Conservation (phyloP, 2,888 invertebrate species). For the Drosophila monieri region DNA sequence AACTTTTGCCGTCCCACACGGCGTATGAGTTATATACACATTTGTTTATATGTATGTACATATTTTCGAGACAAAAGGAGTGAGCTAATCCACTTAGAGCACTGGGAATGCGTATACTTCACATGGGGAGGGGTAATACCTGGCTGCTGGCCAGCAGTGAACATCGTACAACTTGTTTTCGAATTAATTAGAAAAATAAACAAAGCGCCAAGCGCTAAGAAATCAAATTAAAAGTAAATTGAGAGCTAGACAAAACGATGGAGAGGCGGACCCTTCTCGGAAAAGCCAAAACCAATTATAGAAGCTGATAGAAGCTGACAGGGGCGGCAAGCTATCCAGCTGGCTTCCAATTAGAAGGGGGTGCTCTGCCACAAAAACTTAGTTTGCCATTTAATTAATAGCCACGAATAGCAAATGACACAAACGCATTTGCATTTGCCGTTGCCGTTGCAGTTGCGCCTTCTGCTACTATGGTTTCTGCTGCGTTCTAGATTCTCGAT, state of each 20-base stretch:
- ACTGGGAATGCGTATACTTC: slow-evolving; percentile 12
- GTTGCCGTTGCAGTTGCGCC: slow-evolving; percentile 4
- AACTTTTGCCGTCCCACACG: slow-evolving; percentile 25
- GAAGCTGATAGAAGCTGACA: slow-evolving; percentile 22
- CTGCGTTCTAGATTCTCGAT: slow-evolving; percentile 20
- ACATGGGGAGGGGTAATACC: slow-evolving; percentile 22
- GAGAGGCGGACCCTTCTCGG: slow-evolving; percentile 24
- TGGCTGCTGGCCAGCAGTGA: slow-evolving; percentile 49
- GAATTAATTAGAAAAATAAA: slow-evolving; percentile 60
- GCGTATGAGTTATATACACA: slow-evolving; percentile 40
- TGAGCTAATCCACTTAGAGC: slow-evolving; percentile 48
- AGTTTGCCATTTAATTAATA: slow-evolving; percentile 57
- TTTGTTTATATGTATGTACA: neutral
- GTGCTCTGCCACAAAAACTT: slow-evolving; percentile 11
- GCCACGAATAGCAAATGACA: slow-evolving; percentile 59
- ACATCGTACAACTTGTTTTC: slow-evolving; percentile 45
- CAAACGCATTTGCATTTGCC: slow-evolving; percentile 53
- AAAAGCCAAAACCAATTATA: slow-evolving; percentile 53
- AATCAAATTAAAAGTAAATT: slow-evolving; percentile 60
- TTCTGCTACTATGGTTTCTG: neutral
- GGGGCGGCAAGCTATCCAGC: slow-evolving; percentile 4
- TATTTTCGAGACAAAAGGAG: neutral
- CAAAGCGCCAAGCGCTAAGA: slow-evolving; percentile 48
- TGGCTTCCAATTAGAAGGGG: slow-evolving; percentile 10
- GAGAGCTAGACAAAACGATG: slow-evolving; percentile 18